Evolutionary conservation across 2,797 vertebrate species (phyloP), one percentile per base, ranked within the genome.

Genomic region (Acestrorhynchus altus): DNA sequence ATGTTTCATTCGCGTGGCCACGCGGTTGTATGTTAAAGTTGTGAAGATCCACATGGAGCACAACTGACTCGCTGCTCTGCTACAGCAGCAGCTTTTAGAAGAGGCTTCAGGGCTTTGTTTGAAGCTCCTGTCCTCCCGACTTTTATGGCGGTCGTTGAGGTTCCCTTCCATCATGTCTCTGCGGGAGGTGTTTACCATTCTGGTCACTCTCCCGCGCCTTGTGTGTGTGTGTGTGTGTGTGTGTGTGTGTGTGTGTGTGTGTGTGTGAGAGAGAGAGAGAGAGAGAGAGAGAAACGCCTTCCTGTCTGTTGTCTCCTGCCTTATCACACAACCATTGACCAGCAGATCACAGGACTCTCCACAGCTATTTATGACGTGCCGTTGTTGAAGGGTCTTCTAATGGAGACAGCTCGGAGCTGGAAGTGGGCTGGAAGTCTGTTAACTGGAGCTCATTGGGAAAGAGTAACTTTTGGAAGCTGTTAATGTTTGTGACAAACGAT

Each of bases 331-430:
- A 77, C 76, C 76, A 75, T 79, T 65, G 79, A 80, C 84, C 65
- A 79, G 78, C 82, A 81, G 80, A 76, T 61, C 83, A 76, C 61
- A 72, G 83, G 84, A 82, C 86, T 78, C 87, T 85, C 63, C 85
- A 51, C 39, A n/a, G 66, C 74, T 86, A 72, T 89, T 90, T 88
- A 88, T 83, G 81, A 79, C 56, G 24, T 66, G 80, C 61, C 2
- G 12, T 73, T 71, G 61, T 77, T 71, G 72, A 51, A 16, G 28
- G 49, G 35, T 26, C 1, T 51, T 39, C 42, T 16, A 16, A 65
- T 11, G 15, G 4, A 51, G 40, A 57, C 40, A 20, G 6, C 31
- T 24, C 18, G 4, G 1, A 1, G 12, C 44, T 22, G n/a, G n/a
- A n/a, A n/a, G n/a, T n/a, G n/a, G n/a, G n/a, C n/a, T n/a, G 31